Evolutionary conservation across 2,888 invertebrate species (phyloP).

Genomic region (Diplazon laetatorius): DNA sequence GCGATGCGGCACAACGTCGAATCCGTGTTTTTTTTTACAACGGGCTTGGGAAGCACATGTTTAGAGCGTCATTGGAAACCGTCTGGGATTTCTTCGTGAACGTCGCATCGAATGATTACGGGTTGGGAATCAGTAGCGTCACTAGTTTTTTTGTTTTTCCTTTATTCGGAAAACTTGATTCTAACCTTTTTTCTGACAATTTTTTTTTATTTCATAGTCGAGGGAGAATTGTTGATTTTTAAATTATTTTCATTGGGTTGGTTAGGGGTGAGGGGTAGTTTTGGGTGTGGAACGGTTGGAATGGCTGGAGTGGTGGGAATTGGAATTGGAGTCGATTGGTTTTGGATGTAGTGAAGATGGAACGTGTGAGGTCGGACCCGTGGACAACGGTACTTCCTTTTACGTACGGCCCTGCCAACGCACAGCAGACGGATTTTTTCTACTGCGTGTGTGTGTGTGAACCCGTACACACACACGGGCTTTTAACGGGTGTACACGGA

Average conservation of each 20-base stretch:
- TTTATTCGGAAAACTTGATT: background rate
- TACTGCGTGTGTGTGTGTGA: constrained; percentile 1
- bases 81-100: constrained; percentile 17
- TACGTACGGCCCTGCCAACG: constrained; percentile 55
- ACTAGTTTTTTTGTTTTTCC: background rate
- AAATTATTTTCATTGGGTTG: no score
- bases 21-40: no score
- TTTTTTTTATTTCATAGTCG: background rate
- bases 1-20: no score
- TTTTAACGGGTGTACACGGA: no score
- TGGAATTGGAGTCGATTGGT: no score
- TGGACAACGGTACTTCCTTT: constrained; percentile 49
- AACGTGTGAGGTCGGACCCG: constrained; percentile 12
- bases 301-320: constrained; percentile 25
- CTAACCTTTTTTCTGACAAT: background rate
- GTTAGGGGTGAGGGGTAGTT: no score
- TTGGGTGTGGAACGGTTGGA: no score
- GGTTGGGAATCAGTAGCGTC: constrained; percentile 33
- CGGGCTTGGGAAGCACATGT: constrained; percentile 63
- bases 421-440: constrained; percentile 54
- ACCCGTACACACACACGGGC: background rate
- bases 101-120: constrained; percentile 33
- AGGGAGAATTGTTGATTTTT: no score
- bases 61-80: constrained; percentile 56
- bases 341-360: constrained; percentile 40